Conservation (phyloP, 2,888 invertebrate genomes). For the Cephus sareptanus region DNA sequence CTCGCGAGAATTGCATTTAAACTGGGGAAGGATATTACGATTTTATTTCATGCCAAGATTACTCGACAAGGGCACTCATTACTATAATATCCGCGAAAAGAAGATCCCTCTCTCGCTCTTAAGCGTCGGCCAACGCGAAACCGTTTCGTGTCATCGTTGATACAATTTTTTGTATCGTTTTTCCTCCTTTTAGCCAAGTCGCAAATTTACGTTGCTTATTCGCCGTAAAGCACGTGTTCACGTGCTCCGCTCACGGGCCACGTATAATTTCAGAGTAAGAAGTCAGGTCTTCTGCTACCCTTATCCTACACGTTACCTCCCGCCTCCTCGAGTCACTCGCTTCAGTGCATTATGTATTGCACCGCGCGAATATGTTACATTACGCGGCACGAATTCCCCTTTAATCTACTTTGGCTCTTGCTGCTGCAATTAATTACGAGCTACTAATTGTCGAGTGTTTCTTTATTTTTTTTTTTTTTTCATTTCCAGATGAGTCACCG, state of each 20-base stretch:
- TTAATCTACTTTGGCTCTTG: not conserved
- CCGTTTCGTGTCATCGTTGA: not conserved
- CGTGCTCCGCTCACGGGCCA: not conserved
- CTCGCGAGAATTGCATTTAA: not conserved
- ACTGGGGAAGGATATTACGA: not conserved
- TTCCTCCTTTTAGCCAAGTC: not conserved
- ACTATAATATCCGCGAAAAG: not conserved
- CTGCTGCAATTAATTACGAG: not conserved
- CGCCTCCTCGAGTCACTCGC: not conserved
- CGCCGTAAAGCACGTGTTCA: not conserved
- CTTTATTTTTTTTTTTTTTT: not conserved
- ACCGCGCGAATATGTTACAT: not conserved
- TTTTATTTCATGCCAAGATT: conserved; percentile 43
- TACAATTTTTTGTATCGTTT: not conserved
- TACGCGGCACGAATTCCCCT: not conserved
- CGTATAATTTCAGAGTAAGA: not conserved
- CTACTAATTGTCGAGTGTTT: not conserved
- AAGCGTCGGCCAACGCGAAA: not conserved
- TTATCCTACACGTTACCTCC: not conserved
- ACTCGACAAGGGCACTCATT: conserved; percentile 41
- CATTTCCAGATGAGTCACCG: not conserved
- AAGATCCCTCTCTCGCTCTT: not conserved
- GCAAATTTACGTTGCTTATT: not conserved
- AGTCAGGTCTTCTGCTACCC: not conserved
- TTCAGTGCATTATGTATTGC: not conserved